Evolutionary conservation across 2,797 vertebrate species (phyloP).

Genomic region (Schizopygopsis pylzovi): DNA sequence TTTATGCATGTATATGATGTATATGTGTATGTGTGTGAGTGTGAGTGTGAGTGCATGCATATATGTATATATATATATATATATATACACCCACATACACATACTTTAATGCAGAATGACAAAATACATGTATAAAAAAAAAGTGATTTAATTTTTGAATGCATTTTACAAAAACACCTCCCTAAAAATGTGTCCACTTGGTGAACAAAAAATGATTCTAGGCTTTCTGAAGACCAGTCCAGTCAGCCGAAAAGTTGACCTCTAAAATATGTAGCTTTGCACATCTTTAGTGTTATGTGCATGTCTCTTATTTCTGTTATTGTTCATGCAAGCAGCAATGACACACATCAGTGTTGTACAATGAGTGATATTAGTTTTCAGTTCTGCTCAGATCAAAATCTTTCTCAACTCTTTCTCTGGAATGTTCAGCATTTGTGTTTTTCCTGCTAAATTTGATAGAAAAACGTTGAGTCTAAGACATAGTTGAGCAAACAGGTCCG

Average conservation of each 20-base stretch:
- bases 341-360: not conserved
- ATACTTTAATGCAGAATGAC: not conserved
- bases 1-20: too few relatives aligned
- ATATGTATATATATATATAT: too few relatives aligned
- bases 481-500: not conserved
- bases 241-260: not conserved
- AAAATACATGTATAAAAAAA: too few relatives aligned
- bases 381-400: not conserved
- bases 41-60: too few relatives aligned
- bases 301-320: constrained; percentile 1
- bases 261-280: not conserved
- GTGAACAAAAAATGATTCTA: too few relatives aligned
- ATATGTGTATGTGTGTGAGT: too few relatives aligned
- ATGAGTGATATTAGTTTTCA: not conserved
- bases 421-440: not conserved
- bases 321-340: not conserved
- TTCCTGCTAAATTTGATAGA: constrained; percentile 11
- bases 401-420: constrained; percentile 20
- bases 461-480: not conserved
- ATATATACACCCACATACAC: too few relatives aligned
- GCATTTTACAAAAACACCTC: too few relatives aligned
- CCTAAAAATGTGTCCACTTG: too few relatives aligned
- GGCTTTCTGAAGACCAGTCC: not conserved
- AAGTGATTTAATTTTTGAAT: too few relatives aligned
- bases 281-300: not conserved